Base-by-base conservation (phyloP, 2,888 invertebrate genomes). In the Caenorhabditis zanzibari region DNA sequence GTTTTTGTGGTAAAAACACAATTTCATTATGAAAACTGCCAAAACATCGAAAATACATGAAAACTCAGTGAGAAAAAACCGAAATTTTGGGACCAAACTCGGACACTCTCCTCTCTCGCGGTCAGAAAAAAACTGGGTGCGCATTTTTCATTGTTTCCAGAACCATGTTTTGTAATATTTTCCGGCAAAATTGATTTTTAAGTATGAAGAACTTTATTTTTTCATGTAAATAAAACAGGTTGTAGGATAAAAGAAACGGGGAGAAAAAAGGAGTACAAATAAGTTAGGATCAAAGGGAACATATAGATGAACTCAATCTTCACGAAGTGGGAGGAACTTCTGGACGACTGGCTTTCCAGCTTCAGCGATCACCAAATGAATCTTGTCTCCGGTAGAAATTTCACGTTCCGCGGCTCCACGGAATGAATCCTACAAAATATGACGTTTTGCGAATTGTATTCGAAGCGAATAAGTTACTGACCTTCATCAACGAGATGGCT, bases 321-420 rank as follows among this genome's bases (percentile, higher is more conserved):
- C 91, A 68, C 91, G 88, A 63, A 91, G 90, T 54, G 85, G 86
- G 59, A 91, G 79, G 66, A 77, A 69, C 76, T 88, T 81, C 35
- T 84, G 77, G 28, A 85, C 84, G 63, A 89, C 83, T 32, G 90
- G 89, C 79, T 91, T 90, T 22, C 90, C 90, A 58, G 88, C 87
- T 72, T 90, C 88, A 35, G 89, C 87, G 58, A 91, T 88, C 26
- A 91, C 88, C 28, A 91, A 59, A 28, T 89, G 85, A 72, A 92
- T 88, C 81, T 85, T 85, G 87, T 92, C 92, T 82, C 92, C 99
- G 79, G 98, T 98, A 92, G 97, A 96, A 91, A 98, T 98, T 93
- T 99, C 98, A 92, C 99, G 95, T 93, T 99, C 99, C 1, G 98
- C 96, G 4, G 98, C 98, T 73, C 98, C 96, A 89, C 97, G 96